These are phyloP conservation scores for Xestia sexstrigata DNA, from an alignment of 2,888 invertebrate genomes.

Conservation along the genomic window DNA sequence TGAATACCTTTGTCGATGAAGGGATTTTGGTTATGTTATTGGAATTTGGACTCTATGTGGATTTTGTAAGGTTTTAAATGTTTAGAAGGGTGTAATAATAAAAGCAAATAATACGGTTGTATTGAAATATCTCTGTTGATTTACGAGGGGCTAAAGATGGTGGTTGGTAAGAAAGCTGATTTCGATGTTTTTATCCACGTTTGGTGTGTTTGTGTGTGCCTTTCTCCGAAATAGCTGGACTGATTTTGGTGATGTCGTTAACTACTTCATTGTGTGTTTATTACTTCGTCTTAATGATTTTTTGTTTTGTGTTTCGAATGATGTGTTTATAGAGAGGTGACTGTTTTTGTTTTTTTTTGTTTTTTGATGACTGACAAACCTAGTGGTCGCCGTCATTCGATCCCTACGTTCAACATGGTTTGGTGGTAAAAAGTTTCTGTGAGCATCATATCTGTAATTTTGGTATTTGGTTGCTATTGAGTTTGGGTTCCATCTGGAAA, in stretches of 20 bases:
- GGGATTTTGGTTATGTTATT: slow-evolving; percentile 36
- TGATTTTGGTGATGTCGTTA: slow-evolving; percentile 35
- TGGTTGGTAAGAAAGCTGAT: slow-evolving; percentile 58
- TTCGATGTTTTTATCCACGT: slow-evolving; percentile 57
- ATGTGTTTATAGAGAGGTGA: background rate
- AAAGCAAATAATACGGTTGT: slow-evolving; percentile 50
- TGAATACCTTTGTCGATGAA: slow-evolving; percentile 56
- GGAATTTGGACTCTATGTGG: background rate
- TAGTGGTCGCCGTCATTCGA: background rate
- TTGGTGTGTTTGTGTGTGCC: slow-evolving; percentile 29
- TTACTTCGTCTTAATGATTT: slow-evolving; percentile 26
- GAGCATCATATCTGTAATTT: background rate
- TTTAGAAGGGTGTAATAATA: slow-evolving; percentile 33
- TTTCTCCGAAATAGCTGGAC: slow-evolving; percentile 58
- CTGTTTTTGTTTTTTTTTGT: background rate
- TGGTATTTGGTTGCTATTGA: background rate
- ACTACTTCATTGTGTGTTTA: slow-evolving; percentile 41
- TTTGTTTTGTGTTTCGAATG: slow-evolving; percentile 26
- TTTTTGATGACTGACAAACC: background rate
- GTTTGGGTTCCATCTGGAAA: background rate
- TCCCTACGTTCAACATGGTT: background rate
- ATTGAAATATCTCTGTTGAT: slow-evolving; percentile 65
- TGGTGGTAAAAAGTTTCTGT: background rate
- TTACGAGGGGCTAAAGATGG: slow-evolving; percentile 71
- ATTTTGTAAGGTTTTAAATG: slow-evolving; percentile 25